Base-by-base conservation (phyloP, 1,140 invertebrate species). In the Brachionus manjavacas region DNA sequence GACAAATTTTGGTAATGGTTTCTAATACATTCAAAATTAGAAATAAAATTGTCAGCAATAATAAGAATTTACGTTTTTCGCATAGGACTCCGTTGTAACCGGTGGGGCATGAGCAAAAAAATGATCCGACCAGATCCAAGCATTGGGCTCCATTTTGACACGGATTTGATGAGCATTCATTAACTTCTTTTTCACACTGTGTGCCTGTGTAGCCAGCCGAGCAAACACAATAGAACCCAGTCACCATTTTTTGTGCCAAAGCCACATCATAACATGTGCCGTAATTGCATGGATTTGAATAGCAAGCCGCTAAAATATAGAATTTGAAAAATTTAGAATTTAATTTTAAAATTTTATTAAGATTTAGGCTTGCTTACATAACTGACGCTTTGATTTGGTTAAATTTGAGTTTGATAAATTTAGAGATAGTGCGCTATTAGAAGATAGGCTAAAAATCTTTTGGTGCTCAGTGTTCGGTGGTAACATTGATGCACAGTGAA, bases 241-340 rank as follows among this genome's bases (percentile, higher is more conserved):
- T 97, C 2, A 68, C 95, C 23, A 31, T 28, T 70, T 35, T 31
- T 70, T 68, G 39, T 43, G 79, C 79, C 41, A 68, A 68, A 1
- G 94, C 94, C 87, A 98, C 96, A 46, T 83, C 60, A 8, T 70
- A 68, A 16, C 81, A 83, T 35, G 81, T 83, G 28, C 81, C 81
- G 28, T 68, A 55, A 72, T 83, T 83, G 16, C 81, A 83, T 52
- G 81, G 81, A 46, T 83, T 83, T 39, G 81, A 83, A 52, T 68
- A 46, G 23, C 81, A 83, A 43, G 81, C 81, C 16, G 79, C 79
- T 81, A 16, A n/a, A 16, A 25, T 3, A 41, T 31, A 41, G 4
- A 25, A 49, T 76, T 35, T 76, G 12, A 31, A 49, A 25, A 46
- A 16, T 16, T 20, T 9, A 20, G 25, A 20, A 9, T 20, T 20